Evolutionary conservation across 2,797 vertebrate species (phyloP), one percentile per base, ranked within the genome.

Genomic region (Syncerus caffer): DNA sequence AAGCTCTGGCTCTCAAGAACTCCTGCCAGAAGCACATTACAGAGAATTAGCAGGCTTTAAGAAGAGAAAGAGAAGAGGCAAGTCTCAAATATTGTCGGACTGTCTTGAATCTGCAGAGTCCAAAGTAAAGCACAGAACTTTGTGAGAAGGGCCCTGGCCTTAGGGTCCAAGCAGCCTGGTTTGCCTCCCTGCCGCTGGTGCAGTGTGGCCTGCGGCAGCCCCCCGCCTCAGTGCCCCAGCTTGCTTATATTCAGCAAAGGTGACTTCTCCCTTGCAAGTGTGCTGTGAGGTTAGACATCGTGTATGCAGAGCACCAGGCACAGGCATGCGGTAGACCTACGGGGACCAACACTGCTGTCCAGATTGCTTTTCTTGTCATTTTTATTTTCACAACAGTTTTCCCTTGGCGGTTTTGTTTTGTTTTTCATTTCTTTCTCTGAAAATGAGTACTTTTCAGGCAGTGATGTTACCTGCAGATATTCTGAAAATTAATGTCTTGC

Each of bases 341-440:
- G 1, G 79, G 7, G 11, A 4, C 47, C 42, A 38, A 7, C 17
- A 34, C n/a, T 38, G 23, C 34, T 67, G n/a, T 34, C 42, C 17
- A 1, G 13, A 31, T 2, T 51, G 67, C 47, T 89, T 86, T 93
- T n/a, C 9, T 88, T 53, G 4, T 78, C 47, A 27, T 76, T 85
- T 94, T 90, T 57, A 42, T 57, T 93, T 84, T 84, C 60, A 60
- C 78, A 90, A 51, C 17, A 58, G 67, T 76, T 95, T 95, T 93
- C 53, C 9, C 71, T 86, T 85, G 53, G 53, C 34, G 45, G 21
- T 67, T 92, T 53, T 7, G 12, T 53, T 80, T 53, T 23, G 19
- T 45, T 62, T 89, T 92, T 84, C 17, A 31, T 76, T 86, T 95
- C 76, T 93, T 85, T 64, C 7, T 74, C 74, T 87, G 79, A 71